Evolutionary conservation across 2,888 invertebrate species (phyloP).

Genomic region (Colostygia pectinataria): DNA sequence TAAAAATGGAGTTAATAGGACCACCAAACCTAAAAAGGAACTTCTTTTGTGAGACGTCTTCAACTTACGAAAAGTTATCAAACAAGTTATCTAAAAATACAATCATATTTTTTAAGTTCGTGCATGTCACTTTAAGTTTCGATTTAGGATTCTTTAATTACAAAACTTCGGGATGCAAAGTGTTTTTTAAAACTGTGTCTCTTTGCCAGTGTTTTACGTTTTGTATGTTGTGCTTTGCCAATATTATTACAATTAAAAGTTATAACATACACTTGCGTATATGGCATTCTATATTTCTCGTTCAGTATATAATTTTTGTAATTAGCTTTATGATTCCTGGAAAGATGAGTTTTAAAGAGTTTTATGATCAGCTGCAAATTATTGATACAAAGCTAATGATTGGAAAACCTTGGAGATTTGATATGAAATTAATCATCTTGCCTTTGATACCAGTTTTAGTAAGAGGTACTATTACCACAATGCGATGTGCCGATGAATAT

Average conservation of each 20-base stretch:
- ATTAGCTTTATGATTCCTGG: neutral
- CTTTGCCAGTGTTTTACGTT: neutral
- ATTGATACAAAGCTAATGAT: neutral
- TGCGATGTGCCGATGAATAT: neutral
- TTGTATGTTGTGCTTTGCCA: neutral
- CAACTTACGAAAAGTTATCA: neutral
- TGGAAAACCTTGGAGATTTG: neutral
- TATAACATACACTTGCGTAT: neutral
- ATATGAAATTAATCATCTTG: neutral
- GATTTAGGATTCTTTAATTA: constrained; percentile 4
- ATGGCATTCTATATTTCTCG: neutral
- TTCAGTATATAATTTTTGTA: neutral
- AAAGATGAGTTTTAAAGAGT: neutral
- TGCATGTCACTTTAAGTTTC: neutral
- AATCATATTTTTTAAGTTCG: neutral
- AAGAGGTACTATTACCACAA: neutral
- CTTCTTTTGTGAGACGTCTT: neutral
- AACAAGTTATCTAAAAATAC: neutral
- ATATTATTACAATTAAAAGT: neutral
- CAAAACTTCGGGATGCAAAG: neutral
- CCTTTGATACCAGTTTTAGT: neutral
- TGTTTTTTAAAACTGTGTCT: neutral
- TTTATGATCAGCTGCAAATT: neutral
- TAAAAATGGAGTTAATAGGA: neutral
- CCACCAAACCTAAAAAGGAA: neutral